Conservation (phyloP, 2,797 vertebrate genomes). For the Hemibagrus guttatus region DNA sequence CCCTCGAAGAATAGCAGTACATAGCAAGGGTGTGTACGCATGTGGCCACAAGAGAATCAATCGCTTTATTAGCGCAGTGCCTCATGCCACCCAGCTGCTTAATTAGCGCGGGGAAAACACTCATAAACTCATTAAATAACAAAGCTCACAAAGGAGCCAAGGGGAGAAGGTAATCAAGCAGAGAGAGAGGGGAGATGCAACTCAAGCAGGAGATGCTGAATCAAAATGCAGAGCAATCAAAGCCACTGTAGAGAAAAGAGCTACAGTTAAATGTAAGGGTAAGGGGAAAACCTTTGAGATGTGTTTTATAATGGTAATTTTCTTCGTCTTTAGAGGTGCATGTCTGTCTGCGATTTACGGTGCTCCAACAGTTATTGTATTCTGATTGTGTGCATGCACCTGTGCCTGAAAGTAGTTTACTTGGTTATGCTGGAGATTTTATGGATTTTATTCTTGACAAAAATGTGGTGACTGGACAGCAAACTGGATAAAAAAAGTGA, state of each 20-base stretch:
- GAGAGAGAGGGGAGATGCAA: neutral
- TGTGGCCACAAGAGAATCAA: constrained; percentile 48
- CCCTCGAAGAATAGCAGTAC: constrained; percentile 11
- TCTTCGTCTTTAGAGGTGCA: neutral
- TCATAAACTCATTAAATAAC: constrained; percentile 48
- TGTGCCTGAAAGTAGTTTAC: neutral
- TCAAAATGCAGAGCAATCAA: neutral
- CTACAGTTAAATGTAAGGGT: neutral
- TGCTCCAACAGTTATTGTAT: neutral
- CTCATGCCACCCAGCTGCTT: constrained; percentile 24
- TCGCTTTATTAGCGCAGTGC: constrained; percentile 41
- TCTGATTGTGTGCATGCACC: too few relatives aligned
- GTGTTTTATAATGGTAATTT: neutral
- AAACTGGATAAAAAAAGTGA: neutral
- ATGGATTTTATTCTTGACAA: too few relatives aligned
- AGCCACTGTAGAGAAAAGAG: neutral
- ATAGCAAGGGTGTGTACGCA: constrained; percentile 19
- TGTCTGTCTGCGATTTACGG: neutral
- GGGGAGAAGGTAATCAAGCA: constrained; percentile 33
- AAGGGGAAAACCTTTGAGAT: neutral
- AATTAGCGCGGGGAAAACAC: constrained; percentile 49
- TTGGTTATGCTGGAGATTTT: too few relatives aligned
- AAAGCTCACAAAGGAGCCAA: constrained; percentile 25
- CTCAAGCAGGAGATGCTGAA: neutral
- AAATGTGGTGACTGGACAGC: neutral